Percentiles rank a stretch among this genome's conserved stretches.
Conservation (phyloP, 2,113 vertebrate species). For the Pterophyllum scalare region DNA sequence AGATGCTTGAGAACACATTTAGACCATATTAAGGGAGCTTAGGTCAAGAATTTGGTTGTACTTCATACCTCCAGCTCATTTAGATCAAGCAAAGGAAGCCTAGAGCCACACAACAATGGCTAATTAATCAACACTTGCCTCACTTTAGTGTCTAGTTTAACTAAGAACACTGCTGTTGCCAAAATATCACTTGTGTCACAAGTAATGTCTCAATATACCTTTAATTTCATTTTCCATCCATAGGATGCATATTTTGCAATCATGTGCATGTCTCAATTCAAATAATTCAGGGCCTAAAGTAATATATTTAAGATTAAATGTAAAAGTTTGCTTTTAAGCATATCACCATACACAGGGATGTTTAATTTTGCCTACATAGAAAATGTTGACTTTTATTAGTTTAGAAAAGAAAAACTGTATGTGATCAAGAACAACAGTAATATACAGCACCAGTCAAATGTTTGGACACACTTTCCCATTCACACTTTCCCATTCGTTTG, state of each 20-base stretch:
- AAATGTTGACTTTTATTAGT: too few relatives aligned
- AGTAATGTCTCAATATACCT: background rate
- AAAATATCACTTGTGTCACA: background rate
- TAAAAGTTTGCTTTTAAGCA: too few relatives aligned
- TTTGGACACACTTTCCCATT: too few relatives aligned
- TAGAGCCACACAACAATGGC: background rate
- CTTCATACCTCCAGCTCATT: constrained; percentile 27
- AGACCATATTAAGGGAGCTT: constrained; percentile 21
- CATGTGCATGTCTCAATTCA: too few relatives aligned
- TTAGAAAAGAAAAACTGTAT: too few relatives aligned
- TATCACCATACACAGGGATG: background rate
- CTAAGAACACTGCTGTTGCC: background rate
- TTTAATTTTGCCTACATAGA: background rate
- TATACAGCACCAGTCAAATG: too few relatives aligned
- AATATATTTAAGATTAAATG: too few relatives aligned
- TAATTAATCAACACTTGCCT: constrained; percentile 6
- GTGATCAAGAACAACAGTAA: too few relatives aligned
- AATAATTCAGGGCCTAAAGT: background rate
- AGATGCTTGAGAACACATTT: constrained; percentile 40
- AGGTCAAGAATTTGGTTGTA: background rate
- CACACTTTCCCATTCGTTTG: too few relatives aligned
- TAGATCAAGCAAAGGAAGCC: constrained; percentile 22
- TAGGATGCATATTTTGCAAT: background rate
- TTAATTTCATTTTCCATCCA: background rate
- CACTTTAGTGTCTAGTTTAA: background rate